Evolutionary conservation across 2,888 invertebrate genomes (phyloP).

Genomic region (Emesis castigata): DNA sequence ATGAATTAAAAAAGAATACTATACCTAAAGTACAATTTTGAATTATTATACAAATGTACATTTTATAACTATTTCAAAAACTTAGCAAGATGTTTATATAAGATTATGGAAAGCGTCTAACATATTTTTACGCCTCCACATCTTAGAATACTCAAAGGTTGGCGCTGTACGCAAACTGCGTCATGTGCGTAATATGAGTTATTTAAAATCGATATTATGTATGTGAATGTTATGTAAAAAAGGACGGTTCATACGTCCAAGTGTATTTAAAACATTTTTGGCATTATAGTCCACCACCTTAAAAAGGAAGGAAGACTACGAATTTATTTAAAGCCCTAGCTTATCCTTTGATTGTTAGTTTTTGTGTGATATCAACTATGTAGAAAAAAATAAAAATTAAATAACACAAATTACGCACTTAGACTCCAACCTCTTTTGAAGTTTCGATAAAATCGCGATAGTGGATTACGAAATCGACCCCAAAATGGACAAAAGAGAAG

Average conservation of each 20-base stretch:
- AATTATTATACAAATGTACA: conserved; percentile 15
- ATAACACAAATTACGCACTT: background rate
- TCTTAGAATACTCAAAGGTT: background rate
- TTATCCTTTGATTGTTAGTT: too few relatives aligned
- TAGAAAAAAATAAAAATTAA: too few relatives aligned
- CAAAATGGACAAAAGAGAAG: too few relatives aligned
- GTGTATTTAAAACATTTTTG: too few relatives aligned
- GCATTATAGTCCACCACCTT: too few relatives aligned
- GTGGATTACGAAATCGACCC: background rate
- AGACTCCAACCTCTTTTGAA: background rate
- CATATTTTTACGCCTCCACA: conserved; percentile 25
- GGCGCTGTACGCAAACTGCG: background rate
- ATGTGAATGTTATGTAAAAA: too few relatives aligned
- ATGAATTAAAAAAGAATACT: conserved; percentile 36
- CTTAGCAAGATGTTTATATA: conserved; percentile 11
- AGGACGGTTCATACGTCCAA: too few relatives aligned
- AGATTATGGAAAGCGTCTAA: conserved; percentile 26
- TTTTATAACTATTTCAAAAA: background rate
- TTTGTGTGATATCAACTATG: background rate
- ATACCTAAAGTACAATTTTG: conserved; percentile 9
- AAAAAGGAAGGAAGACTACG: too few relatives aligned
- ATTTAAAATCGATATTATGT: background rate
- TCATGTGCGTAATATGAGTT: background rate
- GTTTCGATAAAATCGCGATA: background rate
- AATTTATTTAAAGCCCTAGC: too few relatives aligned